A percentile compares a stretch with the other conserved stretches of the same genome.
phyloP scores from a whole-genome alignment of 2,888 invertebrate species.

The Oscheius sp. region DNA sequence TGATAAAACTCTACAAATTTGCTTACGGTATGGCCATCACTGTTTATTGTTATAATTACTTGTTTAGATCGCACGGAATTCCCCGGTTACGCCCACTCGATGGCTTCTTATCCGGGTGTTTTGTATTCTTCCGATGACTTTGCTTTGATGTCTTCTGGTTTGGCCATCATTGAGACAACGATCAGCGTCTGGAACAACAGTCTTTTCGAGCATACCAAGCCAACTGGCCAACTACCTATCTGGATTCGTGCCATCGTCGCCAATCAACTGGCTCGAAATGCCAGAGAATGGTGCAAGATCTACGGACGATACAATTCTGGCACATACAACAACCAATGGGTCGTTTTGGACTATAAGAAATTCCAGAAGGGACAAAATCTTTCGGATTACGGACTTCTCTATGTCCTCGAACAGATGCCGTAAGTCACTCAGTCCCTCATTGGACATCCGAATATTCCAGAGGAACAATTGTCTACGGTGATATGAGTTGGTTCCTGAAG shows the following conservation, averaged over 20 bases:
- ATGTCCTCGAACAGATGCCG: conserved; percentile 84
- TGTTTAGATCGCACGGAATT: conserved; percentile 73
- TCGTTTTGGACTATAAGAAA: conserved; percentile 82
- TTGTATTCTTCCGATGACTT: conserved; percentile 73
- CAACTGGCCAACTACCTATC: conserved; percentile 77
- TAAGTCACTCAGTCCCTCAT: conserved; percentile 72
- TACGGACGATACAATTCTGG: conserved; percentile 83
- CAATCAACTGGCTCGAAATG: conserved; percentile 83
- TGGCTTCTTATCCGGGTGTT: conserved; percentile 73
- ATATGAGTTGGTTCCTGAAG: conserved; percentile 68
- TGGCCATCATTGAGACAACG: conserved; percentile 82
- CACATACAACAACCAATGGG: conserved; percentile 88
- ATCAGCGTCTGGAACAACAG: conserved; percentile 83
- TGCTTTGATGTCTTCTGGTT: conserved; percentile 69
- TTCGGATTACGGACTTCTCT: conserved; percentile 76
- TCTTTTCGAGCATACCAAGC: conserved; percentile 81
- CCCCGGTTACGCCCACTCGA: conserved; percentile 68
- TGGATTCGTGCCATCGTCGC: conserved; percentile 86
- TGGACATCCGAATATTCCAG: conserved; percentile 49
- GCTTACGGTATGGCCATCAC: conserved; percentile 76
- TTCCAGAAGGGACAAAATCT: conserved; percentile 77
- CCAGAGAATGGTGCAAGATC: conserved; percentile 82
- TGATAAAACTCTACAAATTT: conserved; percentile 77
- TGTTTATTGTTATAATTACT: neutral
- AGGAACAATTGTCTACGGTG: conserved; percentile 66